Evolutionary conservation across 1,140 invertebrate species (phyloP).

Genomic region (Himalopsyche phryganea): DNA sequence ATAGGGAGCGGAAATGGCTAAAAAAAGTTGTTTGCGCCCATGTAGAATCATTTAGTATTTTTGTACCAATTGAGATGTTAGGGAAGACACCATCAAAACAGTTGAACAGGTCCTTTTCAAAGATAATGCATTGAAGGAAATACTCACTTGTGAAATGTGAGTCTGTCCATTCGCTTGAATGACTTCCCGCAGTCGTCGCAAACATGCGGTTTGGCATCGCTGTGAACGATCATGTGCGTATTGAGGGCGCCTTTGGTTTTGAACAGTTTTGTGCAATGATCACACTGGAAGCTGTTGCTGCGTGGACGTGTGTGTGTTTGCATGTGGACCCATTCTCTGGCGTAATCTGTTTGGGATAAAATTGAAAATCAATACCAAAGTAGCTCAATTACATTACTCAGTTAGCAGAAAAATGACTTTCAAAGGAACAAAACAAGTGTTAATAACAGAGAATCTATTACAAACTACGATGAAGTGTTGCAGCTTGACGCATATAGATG

Average conservation of each 20-base stretch:
- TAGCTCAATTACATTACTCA: background rate
- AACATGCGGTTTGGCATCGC: slow-evolving; percentile 17
- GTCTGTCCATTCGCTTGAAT: slow-evolving; percentile 18
- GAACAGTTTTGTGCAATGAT: slow-evolving; percentile 22
- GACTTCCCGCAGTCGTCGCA: slow-evolving; percentile 25
- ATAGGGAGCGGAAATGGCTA: no score
- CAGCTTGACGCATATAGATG: no score
- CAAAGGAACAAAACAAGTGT: no score
- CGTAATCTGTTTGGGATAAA: slow-evolving; percentile 29
- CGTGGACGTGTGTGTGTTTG: slow-evolving; percentile 30
- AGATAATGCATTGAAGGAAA: no score
- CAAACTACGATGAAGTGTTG: background rate
- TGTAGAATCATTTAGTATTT: no score
- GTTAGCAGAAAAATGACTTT: no score
- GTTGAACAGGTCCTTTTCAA: no score
- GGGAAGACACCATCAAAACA: no score
- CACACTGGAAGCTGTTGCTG: slow-evolving; percentile 21
- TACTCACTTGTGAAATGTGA: slow-evolving; percentile 21
- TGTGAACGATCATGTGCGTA: slow-evolving; percentile 11
- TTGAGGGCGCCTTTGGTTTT: slow-evolving; percentile 14
- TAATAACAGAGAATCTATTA: background rate
- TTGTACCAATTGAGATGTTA: no score
- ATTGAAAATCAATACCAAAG: background rate
- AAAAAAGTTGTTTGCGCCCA: no score
- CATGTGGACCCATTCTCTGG: slow-evolving; percentile 27